Percentiles rank a stretch among this genome's conserved stretches.
These are phyloP conservation scores for Halcyon leucocephala DNA, from an alignment of 2,797 vertebrate genomes.

Conservation along the genomic window DNA sequence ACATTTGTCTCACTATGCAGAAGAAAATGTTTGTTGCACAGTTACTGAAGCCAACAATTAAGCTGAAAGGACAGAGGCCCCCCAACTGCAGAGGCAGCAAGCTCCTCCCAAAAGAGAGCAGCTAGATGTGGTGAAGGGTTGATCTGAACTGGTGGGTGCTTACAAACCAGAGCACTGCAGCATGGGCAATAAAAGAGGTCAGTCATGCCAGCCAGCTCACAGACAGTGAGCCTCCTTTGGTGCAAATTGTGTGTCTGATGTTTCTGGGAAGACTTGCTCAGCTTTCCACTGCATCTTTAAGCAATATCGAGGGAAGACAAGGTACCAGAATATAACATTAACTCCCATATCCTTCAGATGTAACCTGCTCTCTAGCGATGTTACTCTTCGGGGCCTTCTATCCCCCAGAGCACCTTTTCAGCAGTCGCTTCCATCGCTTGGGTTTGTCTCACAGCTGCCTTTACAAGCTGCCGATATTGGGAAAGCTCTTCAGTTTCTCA, in stretches of 20 bases:
- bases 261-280: background rate
- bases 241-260: background rate
- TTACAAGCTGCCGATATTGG: slow-evolving; percentile 98
- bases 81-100: background rate
- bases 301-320: background rate
- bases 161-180: background rate
- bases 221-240: background rate
- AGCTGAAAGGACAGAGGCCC: background rate
- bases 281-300: background rate
- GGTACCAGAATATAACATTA: background rate
- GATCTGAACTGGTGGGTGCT: background rate
- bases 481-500: slow-evolving; percentile 98
- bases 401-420: background rate
- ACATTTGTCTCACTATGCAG: background rate
- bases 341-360: background rate
- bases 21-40: background rate
- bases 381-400: background rate
- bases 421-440: background rate
- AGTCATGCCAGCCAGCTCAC: background rate
- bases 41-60: background rate
- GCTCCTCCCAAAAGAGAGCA: background rate
- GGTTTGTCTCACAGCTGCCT: background rate
- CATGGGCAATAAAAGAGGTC: background rate
- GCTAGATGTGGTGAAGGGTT: background rate
- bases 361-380: background rate